These are phyloP conservation scores for Cyprinodon tularosa DNA, from an alignment of 2,113 vertebrate species.

Conservation along the genomic window DNA sequence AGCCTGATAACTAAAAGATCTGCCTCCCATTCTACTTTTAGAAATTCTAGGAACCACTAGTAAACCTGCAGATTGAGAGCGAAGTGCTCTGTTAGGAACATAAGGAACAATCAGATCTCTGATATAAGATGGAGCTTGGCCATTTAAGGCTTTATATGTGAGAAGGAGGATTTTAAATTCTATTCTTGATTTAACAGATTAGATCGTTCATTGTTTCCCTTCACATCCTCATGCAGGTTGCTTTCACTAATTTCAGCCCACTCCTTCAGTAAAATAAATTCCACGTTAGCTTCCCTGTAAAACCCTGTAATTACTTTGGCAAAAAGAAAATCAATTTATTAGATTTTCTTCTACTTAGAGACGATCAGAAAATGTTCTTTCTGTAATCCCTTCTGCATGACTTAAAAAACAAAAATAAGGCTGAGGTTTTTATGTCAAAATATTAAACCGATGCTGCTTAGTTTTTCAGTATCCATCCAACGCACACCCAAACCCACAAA, in stretches of 20 bases:
- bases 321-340: conserved; percentile 13
- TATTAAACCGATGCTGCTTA: conserved; percentile 45
- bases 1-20: too few relatives aligned
- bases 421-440: conserved; percentile 24
- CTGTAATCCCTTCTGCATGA: conserved; percentile 19
- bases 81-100: too few relatives aligned
- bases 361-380: conserved; percentile 40
- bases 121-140: too few relatives aligned
- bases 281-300: conserved; percentile 34
- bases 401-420: neutral
- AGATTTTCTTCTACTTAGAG: conserved; percentile 21
- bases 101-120: too few relatives aligned
- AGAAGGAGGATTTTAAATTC: too few relatives aligned
- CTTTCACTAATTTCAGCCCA: conserved; percentile 36
- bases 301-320: conserved; percentile 23
- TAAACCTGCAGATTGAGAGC: too few relatives aligned
- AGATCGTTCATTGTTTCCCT: conserved; percentile 47
- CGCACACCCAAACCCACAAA: neutral
- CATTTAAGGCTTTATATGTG: too few relatives aligned
- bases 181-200: too few relatives aligned
- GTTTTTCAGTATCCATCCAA: conserved; percentile 8
- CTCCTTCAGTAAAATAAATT: conserved; percentile 30
- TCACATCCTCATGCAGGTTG: conserved; percentile 30
- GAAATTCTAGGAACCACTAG: too few relatives aligned
- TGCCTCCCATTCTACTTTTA: too few relatives aligned